Evolutionary conservation across 2,113 vertebrate genomes (phyloP).

Genomic region (Nansenia antarctica): DNA sequence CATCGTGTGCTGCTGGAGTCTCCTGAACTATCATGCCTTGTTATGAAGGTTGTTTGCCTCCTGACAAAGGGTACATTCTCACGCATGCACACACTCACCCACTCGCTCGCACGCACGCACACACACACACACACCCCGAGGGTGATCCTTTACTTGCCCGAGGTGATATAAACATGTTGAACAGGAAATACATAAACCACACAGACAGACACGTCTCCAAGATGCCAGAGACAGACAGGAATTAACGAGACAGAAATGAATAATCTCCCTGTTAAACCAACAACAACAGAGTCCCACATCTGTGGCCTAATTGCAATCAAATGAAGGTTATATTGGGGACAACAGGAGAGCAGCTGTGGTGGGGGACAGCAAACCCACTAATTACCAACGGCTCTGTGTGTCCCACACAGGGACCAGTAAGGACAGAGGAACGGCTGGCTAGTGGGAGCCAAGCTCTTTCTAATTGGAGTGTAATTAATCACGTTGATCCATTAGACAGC

Average conservation of each 20-base stretch:
- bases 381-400: background rate
- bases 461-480: conserved; percentile 2
- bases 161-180: background rate
- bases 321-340: background rate
- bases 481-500: background rate
- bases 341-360: background rate
- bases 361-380: background rate
- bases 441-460: background rate
- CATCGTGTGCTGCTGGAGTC: too few species aligned
- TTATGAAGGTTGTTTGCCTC: too few species aligned
- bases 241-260: background rate
- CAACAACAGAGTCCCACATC: background rate
- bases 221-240: background rate
- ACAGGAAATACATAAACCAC: too few species aligned
- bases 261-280: background rate
- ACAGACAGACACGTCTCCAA: background rate
- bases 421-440: background rate
- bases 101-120: too few species aligned
- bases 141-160: too few species aligned
- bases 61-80: too few species aligned
- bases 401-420: background rate
- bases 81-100: too few species aligned
- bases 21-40: too few species aligned
- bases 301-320: background rate
- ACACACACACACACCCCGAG: too few species aligned